A percentile compares a stretch with the other conserved stretches of the same genome.
phyloP scores from a whole-genome alignment of 2,888 invertebrate species.

The Byasa hedistus region DNA sequence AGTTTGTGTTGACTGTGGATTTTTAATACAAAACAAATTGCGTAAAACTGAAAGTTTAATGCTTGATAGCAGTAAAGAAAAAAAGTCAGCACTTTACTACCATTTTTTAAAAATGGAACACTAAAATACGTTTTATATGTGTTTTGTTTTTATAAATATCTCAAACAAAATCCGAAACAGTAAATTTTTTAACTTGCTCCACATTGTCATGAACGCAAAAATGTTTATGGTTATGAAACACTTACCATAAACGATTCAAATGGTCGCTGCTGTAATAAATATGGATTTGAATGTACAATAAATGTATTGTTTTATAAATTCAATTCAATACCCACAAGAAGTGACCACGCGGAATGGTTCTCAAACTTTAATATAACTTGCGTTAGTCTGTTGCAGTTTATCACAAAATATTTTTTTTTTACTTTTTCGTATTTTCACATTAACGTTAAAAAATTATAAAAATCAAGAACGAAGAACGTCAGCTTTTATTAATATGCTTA shows the following conservation, averaged over 20 bases:
- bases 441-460: no score
- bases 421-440: no score
- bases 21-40: no score
- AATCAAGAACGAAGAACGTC: no score
- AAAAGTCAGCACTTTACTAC: background rate
- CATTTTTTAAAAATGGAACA: conserved; percentile 11
- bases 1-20: no score
- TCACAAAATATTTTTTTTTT: no score
- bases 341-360: conserved; percentile 17
- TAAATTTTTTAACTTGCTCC: no score
- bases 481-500: no score
- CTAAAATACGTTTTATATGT: conserved; percentile 17
- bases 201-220: background rate
- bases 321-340: conserved; percentile 16
- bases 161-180: background rate
- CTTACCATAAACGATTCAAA: background rate
- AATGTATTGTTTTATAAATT: conserved; percentile 24
- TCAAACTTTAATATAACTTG: no score
- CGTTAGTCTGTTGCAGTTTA: no score
- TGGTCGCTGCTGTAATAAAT: conserved; percentile 13
- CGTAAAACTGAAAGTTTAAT: no score
- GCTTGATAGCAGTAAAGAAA: no score
- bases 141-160: conserved; percentile 11
- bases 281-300: conserved; percentile 14
- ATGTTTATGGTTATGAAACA: background rate